A percentile compares a stretch with the other conserved stretches of the same genome.
Evolutionary conservation across 2,888 invertebrate genomes (phyloP).

Genomic region (Marronus borbonicus): DNA sequence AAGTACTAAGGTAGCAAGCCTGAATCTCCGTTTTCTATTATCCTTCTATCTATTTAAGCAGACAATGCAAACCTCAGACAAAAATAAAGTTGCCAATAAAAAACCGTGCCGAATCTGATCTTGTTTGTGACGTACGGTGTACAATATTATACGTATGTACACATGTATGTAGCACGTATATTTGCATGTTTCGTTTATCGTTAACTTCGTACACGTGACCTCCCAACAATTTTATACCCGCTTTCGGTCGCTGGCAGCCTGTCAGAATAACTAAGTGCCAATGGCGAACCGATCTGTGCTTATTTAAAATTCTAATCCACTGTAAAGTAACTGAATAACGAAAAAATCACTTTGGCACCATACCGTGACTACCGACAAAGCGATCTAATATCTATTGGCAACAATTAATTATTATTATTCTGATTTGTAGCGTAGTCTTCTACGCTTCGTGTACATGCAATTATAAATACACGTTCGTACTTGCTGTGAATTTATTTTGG

Average conservation of each 20-base stretch:
- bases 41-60: not conserved
- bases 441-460: slow-evolving; percentile 7
- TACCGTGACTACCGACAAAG: slow-evolving; percentile 6
- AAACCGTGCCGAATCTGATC: slow-evolving; percentile 26
- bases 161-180: no score
- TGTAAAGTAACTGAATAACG: slow-evolving; percentile 61
- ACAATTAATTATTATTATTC: slow-evolving; percentile 46
- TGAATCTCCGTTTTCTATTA: no score
- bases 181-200: slow-evolving; percentile 53
- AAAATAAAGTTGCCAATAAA: not conserved
- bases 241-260: slow-evolving; percentile 63
- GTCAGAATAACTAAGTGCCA: slow-evolving; percentile 58
- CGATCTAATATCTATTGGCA: slow-evolving; percentile 49
- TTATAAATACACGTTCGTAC: slow-evolving; percentile 19
- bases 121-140: slow-evolving; percentile 21
- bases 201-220: slow-evolving; percentile 58
- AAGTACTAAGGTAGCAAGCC: no score
- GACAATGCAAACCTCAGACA: slow-evolving; percentile 3
- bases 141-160: slow-evolving; percentile 55
- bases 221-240: slow-evolving; percentile 64
- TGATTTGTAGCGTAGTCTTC: not conserved
- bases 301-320: slow-evolving; percentile 65
- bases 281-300: slow-evolving; percentile 51
- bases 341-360: slow-evolving; percentile 29
- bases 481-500: slow-evolving; percentile 7